Evolutionary conservation across 1,140 invertebrate species (phyloP).

Genomic region (Melipona quadrifasciata): DNA sequence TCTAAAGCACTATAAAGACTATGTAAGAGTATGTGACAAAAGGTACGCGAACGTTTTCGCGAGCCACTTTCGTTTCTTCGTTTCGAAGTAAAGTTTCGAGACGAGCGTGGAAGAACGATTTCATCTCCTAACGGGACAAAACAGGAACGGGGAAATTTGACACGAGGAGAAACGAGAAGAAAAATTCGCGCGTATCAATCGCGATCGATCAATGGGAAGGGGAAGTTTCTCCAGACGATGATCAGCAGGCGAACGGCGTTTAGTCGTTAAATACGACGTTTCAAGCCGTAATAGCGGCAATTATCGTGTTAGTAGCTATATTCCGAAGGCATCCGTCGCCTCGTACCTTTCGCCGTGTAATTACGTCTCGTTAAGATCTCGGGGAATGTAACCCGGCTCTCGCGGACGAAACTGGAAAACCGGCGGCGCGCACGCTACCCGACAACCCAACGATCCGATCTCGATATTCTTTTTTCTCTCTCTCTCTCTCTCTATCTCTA

Average conservation of each 20-base stretch:
- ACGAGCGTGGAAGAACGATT: neutral
- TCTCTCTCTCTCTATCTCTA: neutral
- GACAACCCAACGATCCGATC: neutral
- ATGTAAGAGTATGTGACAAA: no score
- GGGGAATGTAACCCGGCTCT: conserved; percentile 67
- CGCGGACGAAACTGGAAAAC: conserved; percentile 70
- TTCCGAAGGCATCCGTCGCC: conserved; percentile 73
- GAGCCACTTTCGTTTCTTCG: neutral
- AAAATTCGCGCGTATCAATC: conserved; percentile 33
- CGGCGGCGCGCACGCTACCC: conserved; percentile 59
- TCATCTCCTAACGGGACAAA: no score
- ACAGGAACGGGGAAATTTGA: neutral
- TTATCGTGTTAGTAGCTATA: conserved; percentile 76
- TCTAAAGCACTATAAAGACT: no score
- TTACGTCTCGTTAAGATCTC: conserved; percentile 76
- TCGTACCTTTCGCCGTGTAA: conserved; percentile 75
- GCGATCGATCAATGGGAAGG: conserved; percentile 51
- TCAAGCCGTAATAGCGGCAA: conserved; percentile 72
- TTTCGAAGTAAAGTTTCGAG: no score
- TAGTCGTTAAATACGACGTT: conserved; percentile 73
- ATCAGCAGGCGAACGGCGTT: conserved; percentile 71
- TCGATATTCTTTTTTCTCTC: conserved; percentile 45
- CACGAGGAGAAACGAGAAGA: neutral
- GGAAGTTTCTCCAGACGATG: conserved; percentile 57
- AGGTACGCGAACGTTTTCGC: no score